phyloP scores from a whole-genome alignment of 2,797 vertebrate species.

The Heliangelus exortis region DNA sequence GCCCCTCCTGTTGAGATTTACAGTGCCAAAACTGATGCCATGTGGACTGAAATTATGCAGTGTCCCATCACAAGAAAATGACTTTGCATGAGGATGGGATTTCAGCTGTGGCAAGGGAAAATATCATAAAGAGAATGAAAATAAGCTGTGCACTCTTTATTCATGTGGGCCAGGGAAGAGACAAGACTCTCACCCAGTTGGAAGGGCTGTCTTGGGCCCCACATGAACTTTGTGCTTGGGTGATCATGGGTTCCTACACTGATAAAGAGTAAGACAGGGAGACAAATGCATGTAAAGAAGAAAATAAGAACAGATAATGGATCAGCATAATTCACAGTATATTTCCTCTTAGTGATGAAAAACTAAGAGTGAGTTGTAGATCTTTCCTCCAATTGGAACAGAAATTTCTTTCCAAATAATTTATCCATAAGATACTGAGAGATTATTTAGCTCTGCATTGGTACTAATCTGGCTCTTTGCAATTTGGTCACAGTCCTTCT shows the following conservation, averaged over 20 bases:
- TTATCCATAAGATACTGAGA: constrained; percentile 34
- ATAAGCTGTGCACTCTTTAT: neutral
- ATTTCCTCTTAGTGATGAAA: constrained; percentile 65
- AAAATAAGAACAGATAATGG: constrained; percentile 65
- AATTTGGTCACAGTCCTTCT: constrained; percentile 14
- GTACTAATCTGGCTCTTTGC: constrained; percentile 65
- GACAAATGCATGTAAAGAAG: constrained; percentile 4
- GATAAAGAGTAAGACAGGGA: constrained; percentile 49
- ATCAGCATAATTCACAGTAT: constrained; percentile 10
- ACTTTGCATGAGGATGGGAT: fast-evolving
- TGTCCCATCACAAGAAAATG: neutral
- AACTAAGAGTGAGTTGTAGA: constrained; percentile 55
- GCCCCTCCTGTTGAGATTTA: neutral
- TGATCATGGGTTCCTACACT: neutral
- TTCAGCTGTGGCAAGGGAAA: neutral
- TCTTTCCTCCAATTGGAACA: constrained; percentile 13
- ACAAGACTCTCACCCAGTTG: neutral
- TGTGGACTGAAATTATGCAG: neutral
- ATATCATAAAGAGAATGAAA: neutral
- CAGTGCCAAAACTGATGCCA: fast-evolving
- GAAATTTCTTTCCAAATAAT: constrained; percentile 53
- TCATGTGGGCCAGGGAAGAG: neutral
- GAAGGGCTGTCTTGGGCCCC: neutral
- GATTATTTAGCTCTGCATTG: constrained; percentile 20
- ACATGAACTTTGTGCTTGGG: neutral